Conservation (phyloP, 1,140 invertebrate genomes). For the Cotesia glomerata region DNA sequence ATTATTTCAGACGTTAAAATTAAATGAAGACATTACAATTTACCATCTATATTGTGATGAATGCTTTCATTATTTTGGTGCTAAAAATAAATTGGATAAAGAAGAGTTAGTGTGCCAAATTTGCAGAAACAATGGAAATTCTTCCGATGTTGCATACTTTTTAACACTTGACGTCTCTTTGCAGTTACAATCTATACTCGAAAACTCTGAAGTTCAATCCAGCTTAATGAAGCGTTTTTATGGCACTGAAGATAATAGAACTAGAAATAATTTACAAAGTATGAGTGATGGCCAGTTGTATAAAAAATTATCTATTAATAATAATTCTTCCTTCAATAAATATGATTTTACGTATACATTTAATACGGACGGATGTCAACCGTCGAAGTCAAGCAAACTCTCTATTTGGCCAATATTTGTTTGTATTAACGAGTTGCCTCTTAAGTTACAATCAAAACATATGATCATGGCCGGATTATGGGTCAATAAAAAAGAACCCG, state of each 20-base stretch:
- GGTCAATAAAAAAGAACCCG: slow-evolving; percentile 24
- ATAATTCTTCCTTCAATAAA: not conserved
- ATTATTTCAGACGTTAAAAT: no score
- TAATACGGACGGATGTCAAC: slow-evolving; percentile 34
- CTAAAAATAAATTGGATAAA: not conserved
- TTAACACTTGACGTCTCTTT: not conserved
- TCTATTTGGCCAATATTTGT: slow-evolving; percentile 33
- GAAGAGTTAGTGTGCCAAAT: not conserved
- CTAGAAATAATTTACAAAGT: not conserved
- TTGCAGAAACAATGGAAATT: not conserved
- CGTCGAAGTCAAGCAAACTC: slow-evolving; percentile 28
- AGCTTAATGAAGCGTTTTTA: not conserved
- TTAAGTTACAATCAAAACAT: slow-evolving; percentile 21
- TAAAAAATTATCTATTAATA: not conserved
- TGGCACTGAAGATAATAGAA: not conserved
- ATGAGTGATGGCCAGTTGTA: slow-evolving; percentile 26
- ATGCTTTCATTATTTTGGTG: no score
- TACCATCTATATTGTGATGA: no score
- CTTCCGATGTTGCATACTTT: not conserved
- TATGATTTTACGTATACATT: slow-evolving; percentile 31
- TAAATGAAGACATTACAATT: no score
- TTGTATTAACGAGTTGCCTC: slow-evolving; percentile 27
- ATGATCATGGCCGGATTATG: slow-evolving; percentile 32
- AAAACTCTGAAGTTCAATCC: not conserved
- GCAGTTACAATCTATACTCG: not conserved